Base-by-base conservation (phyloP, 2,888 invertebrate genomes). In the Zhengitettix transpicula region DNA sequence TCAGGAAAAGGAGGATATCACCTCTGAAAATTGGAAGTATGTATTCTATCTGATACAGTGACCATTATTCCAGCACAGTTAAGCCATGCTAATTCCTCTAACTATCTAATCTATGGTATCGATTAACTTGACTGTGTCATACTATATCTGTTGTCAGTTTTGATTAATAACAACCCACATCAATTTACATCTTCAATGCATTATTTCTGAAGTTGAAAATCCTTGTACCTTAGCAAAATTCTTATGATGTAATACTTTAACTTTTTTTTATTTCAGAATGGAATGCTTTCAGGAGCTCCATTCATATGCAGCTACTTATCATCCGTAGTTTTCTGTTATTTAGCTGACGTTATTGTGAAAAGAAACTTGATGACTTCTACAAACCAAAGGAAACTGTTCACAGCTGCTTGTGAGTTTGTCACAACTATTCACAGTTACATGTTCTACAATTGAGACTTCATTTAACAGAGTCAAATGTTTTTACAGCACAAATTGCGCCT, bases 251-350 rank as follows among this genome's bases (percentile, higher is more conserved):
- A 5, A 28, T 28, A 28, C 28, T 51, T 9, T 11, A 10, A 15
- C 51, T 10, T 51, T 10, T n/a, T n/a, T 53, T 17, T 56, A 63
- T 74, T 75, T 58, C 69, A 81, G 76, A 85, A 85, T 69, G 85
- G 85, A 28, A 68, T 85, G 54, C 70, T 85, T 53, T 81, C 81
- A 5, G 85, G 85, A 40, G 78, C 80, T 58, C 85, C 85, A 17
- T 85, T 85, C 69, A 77, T 85, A 61, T 81, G 81, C 69, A 84
- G 84, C 64, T 85, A 85, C 69, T 69, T 85, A 55, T 81, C 84
- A 52, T 84, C 84, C 12, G 84, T 85, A 17, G 70, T 83, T 10
- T 85, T 85, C 67, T 85, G 85, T 69, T 84, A 82, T 68, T 68
- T 81, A 28, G 85, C 84, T 17, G 85, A 85, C 70, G 74, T 80